Conservation (phyloP, 2,888 invertebrate species). For the Zhuqinia jingwanae region DNA sequence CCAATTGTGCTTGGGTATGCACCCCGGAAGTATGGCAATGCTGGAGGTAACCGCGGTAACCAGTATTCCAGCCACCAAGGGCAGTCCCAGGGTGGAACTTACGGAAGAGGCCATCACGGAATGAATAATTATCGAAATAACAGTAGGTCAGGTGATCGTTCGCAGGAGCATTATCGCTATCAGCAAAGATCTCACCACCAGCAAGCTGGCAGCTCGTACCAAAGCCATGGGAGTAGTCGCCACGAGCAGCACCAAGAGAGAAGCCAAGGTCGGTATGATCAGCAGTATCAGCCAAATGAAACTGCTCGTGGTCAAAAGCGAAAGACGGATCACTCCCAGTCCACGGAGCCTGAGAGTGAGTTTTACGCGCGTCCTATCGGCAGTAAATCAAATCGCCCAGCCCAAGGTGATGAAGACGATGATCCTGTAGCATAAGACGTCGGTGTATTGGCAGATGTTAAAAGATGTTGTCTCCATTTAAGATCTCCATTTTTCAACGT, state of each 20-base stretch:
- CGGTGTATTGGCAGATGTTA: no score
- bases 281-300: no score
- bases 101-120: not conserved
- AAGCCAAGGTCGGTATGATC: not conserved
- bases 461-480: no score
- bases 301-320: not conserved
- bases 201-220: not conserved
- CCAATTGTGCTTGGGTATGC: constrained; percentile 22
- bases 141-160: not conserved
- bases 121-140: not conserved
- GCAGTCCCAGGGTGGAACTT: not conserved
- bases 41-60: not conserved
- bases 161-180: not conserved
- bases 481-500: no score
- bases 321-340: not conserved
- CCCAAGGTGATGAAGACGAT: not conserved
- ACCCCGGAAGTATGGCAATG: constrained; percentile 30
- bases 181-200: not conserved
- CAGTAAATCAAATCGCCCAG: no score
- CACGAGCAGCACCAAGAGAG: not conserved
- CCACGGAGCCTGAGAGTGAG: not conserved
- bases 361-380: not conserved
- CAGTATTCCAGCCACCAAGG: not conserved
- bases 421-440: not conserved
- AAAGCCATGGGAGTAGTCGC: not conserved